phyloP scores from a whole-genome alignment of 2,113 vertebrate genomes.

The Corvus cornix region DNA sequence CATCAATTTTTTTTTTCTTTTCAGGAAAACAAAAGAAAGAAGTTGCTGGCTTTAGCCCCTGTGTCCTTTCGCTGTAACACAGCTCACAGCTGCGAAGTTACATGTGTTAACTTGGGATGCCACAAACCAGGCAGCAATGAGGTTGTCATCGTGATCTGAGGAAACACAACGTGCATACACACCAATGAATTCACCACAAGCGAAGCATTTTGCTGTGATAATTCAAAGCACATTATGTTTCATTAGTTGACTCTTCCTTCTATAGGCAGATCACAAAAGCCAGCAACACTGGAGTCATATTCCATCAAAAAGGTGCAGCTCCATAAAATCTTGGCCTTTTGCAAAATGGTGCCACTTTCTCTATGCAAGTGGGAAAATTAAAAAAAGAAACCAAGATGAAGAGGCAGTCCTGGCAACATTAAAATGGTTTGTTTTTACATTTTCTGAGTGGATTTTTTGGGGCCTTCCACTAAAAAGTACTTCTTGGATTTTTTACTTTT shows the following conservation, averaged over 20 bases:
- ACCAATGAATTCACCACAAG: background rate
- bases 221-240: constrained; percentile 23
- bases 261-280: background rate
- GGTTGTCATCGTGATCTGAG: constrained; percentile 42
- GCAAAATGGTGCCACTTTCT: background rate
- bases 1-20: background rate
- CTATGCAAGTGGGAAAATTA: background rate
- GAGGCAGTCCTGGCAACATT: background rate
- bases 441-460: background rate
- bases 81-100: background rate
- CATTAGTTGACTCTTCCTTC: background rate
- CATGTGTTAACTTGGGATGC: constrained; percentile 11
- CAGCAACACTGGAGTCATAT: background rate
- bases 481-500: background rate
- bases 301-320: background rate
- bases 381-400: background rate
- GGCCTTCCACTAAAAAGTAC: background rate
- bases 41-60: background rate
- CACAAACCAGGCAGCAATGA: constrained; percentile 13
- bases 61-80: background rate
- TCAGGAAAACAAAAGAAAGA: background rate
- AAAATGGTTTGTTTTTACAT: background rate
- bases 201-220: background rate
- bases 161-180: background rate
- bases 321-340: background rate